Conservation (phyloP, 2,113 vertebrate species). For the Ellobius talpinus region DNA sequence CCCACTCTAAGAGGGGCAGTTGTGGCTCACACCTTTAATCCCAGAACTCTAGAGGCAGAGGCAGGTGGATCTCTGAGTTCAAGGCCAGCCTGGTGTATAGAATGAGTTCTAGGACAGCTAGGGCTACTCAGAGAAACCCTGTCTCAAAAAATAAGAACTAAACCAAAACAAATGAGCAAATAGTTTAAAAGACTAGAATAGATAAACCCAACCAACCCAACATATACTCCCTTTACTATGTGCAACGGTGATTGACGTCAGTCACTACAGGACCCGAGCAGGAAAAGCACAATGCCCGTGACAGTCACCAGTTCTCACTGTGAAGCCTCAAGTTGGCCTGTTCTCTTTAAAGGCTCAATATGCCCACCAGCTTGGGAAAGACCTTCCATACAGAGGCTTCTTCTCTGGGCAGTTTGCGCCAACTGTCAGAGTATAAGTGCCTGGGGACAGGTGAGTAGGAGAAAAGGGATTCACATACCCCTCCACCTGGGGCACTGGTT, state of each 20-base stretch:
- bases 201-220: not conserved
- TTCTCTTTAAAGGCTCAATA: not conserved
- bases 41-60: not conserved
- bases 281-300: not conserved
- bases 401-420: not conserved
- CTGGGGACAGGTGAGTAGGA: not conserved
- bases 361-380: not conserved
- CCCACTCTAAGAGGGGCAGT: not conserved
- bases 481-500: not conserved
- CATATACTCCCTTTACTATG: not conserved
- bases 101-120: not conserved
- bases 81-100: not conserved
- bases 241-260: not conserved
- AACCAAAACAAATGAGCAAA: not conserved
- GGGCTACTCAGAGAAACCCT: not conserved
- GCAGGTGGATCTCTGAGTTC: not conserved
- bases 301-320: not conserved
- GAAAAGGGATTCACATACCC: not conserved
- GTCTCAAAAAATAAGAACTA: not conserved
- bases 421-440: not conserved
- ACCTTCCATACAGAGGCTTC: not conserved
- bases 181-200: not conserved
- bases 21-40: not conserved
- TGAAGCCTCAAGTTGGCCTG: not conserved
- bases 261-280: not conserved